These are phyloP conservation scores for Spheniscus humboldti DNA, from an alignment of 2,797 vertebrate species.

Conservation along the genomic window DNA sequence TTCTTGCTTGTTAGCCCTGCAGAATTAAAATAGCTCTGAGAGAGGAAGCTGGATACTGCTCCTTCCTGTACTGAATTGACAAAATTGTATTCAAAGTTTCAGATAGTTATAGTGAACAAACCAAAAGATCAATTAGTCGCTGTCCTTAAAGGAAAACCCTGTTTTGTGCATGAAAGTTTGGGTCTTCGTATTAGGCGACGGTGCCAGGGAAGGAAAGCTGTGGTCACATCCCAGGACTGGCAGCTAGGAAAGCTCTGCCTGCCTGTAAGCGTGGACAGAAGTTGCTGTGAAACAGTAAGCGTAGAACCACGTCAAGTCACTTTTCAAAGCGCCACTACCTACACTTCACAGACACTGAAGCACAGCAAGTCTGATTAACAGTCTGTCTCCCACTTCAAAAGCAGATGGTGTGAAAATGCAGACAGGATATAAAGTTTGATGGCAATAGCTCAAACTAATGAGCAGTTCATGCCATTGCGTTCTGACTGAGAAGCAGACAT, in stretches of 20 bases:
- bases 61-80: background rate
- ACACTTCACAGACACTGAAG: background rate
- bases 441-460: constrained; percentile 29
- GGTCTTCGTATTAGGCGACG: background rate
- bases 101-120: background rate
- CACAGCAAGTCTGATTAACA: constrained; percentile 1
- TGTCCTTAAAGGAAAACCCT: background rate
- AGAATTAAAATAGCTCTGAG: background rate
- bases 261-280: background rate
- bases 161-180: background rate
- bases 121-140: background rate
- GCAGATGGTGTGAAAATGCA: constrained; percentile 18
- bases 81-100: background rate
- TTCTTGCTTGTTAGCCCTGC: background rate
- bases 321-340: constrained; percentile 10
- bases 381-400: constrained; percentile 35
- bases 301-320: background rate
- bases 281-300: background rate
- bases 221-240: background rate
- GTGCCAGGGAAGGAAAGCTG: background rate
- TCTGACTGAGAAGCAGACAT: constrained; percentile 26
- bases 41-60: background rate
- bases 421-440: constrained; percentile 26
- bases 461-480: background rate
- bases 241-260: background rate